These are phyloP conservation scores for Orchestes rusci DNA, from an alignment of 2,888 invertebrate species.

Conservation along the genomic window DNA sequence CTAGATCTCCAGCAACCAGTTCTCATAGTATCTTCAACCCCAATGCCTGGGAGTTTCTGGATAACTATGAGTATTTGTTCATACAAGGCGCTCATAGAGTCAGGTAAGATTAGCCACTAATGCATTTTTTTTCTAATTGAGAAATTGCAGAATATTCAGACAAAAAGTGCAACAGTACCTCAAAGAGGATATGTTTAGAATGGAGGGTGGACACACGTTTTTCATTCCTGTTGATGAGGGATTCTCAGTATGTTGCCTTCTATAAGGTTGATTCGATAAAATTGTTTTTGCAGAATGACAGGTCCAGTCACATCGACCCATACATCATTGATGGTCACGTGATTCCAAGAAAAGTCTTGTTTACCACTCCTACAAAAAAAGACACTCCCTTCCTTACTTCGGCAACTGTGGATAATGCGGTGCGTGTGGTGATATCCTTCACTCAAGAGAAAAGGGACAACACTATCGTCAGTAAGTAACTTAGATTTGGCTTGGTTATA, in stretches of 20 bases:
- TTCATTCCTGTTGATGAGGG: conserved; percentile 88
- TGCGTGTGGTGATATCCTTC: conserved; percentile 77
- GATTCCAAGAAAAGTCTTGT: conserved; percentile 78
- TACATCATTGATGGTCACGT: conserved; percentile 88
- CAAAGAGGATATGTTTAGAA: conserved; percentile 61
- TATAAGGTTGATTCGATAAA: background rate
- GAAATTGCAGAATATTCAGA: conserved; percentile 58
- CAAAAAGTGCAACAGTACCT: conserved; percentile 65
- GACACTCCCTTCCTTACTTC: conserved; percentile 69
- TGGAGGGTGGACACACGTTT: conserved; percentile 77
- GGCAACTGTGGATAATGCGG: conserved; percentile 76
- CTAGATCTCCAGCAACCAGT: conserved; percentile 56
- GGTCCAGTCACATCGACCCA: conserved; percentile 63
- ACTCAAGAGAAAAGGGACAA: conserved; percentile 63
- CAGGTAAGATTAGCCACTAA: conserved; percentile 48
- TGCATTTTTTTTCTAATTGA: conserved; percentile 5
- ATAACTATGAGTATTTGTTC: conserved; percentile 70
- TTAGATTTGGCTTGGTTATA: no score
- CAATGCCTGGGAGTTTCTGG: conserved; percentile 72
- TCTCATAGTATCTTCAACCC: conserved; percentile 65
- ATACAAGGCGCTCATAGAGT: conserved; percentile 65
- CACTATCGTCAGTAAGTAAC: conserved; percentile 54
- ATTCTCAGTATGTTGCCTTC: conserved; percentile 59
- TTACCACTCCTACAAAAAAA: conserved; percentile 73
- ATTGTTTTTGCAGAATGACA: conserved; percentile 16